Evolutionary conservation across 53 echinoderm and acorn worm genomes (phyloP), one percentile per base, ranked within the genome.

Genomic region (Holothuria scabra): DNA sequence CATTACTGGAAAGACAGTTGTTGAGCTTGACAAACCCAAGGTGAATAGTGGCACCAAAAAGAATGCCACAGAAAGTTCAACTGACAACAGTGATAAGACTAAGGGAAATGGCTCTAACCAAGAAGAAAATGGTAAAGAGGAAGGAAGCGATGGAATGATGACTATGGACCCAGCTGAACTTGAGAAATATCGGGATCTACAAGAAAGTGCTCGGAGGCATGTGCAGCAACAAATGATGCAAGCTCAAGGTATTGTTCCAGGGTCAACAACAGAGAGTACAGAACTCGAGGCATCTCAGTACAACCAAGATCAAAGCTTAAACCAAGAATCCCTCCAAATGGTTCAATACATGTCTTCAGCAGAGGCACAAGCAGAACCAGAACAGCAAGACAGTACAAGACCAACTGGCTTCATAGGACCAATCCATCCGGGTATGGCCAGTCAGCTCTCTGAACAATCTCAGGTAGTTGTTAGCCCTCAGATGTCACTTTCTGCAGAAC

Each of bases 171-270:
- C 99, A 18, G 99, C 95, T 67, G 99, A 99, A 55, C 95, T 99
- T 89, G 95, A 99, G 60, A 99, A 99, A 70, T 99, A 99, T 60
- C 82, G 95, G 21, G 91, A 95, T 44, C 83, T 99, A 2, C 95
- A 95, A 66, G 95, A 99, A 89, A 95, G 93, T 68, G 99, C 99
- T 12, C 85, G 92, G 46, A 85, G 95, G 19, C 99, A 99, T 85
- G 94, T 99, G 13, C 92, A 99, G 59, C 95, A 99, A 66, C 89
- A 99, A 71, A 83, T 94, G 92, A 90, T 94, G 88, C 96, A 96
- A 84, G 91, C 90, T 21, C 93, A 93, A 56, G 90, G 90, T 52
- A 88, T 93, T 55, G 90, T 91, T 20, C 64, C 85, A 24, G 65
- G 71, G 9, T 55, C 28, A 49, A 9, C 60, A 13, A 23, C 68